Evolutionary conservation across 2,113 vertebrate species (phyloP), one percentile per base, ranked within the genome.

Genomic region (Paraplagusia blochii): DNA sequence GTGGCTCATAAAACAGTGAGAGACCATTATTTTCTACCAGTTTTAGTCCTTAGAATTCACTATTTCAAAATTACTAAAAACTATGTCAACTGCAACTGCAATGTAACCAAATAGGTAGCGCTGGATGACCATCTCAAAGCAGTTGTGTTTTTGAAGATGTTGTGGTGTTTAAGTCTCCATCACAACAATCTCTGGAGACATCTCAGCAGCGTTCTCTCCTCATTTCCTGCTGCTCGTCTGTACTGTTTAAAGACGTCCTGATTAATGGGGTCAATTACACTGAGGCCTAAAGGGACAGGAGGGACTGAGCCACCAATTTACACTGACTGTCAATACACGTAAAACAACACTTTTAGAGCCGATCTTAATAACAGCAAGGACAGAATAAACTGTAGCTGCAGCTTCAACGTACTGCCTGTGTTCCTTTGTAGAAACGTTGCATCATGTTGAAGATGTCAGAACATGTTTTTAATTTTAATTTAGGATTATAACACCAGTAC

Each of bases 211-310:
- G 35, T 44, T 33, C 42, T 39, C 12, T 47, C 50, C 65, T 46
- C 40, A 70, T 67, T 63, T 66, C 54, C 46, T 57, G 35, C 29
- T 13, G 16, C 11, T 48, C 48, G 54, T 69, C 52, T 59, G 22
- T 11, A 0, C 5, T 35, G 57, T 59, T 63, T 54, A 58, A 57
- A 64, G 34, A 5, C 18, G 15, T 17, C 40, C 39, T 74, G 72
- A 82, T 67, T 5, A 55, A 78, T 65, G 3, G 65, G 12, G 39
- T 62, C 66, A 73, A 73, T 79, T 82, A 76, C 34, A 64, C 7
- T 18, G 0, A 43, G 8, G 53, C 40, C 53, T 54, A 51, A 63
- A 70, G 45, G 13, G 42, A 44, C 15, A 2, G 19, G 9, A 43
- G 13, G 57, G 8, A 9, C 46, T 7, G 5, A 8, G 56, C 15